Evolutionary conservation across 2,888 invertebrate genomes (phyloP).

Genomic region (Eumacrocentrus americanus): DNA sequence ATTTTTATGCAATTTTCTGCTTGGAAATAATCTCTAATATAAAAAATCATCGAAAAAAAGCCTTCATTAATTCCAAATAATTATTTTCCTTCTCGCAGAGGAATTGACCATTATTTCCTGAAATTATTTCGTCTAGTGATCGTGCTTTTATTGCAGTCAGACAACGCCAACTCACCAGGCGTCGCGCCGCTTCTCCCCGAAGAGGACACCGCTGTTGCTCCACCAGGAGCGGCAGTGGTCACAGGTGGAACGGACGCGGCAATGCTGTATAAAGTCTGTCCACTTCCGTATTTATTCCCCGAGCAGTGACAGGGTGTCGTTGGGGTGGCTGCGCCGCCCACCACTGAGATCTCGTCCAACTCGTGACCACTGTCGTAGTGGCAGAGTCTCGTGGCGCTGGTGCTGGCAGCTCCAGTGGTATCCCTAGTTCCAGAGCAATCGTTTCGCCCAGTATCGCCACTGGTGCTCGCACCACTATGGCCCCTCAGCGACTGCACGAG

Average conservation of each 20-base stretch:
- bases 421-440: slow-evolving; percentile 40
- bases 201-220: slow-evolving; percentile 10
- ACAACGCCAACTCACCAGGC: slow-evolving; percentile 15
- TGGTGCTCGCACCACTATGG: slow-evolving; percentile 50
- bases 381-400: slow-evolving; percentile 57
- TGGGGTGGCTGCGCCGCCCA: slow-evolving; percentile 56
- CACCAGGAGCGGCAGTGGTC: slow-evolving; percentile 52
- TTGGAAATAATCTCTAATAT: too few species aligned
- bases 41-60: too few species aligned
- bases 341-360: slow-evolving; percentile 65
- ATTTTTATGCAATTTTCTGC: too few species aligned
- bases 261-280: slow-evolving; percentile 59
- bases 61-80: too few species aligned
- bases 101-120: too few species aligned
- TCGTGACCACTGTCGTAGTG: slow-evolving; percentile 61
- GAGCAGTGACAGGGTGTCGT: slow-evolving; percentile 60
- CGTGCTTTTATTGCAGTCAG: too few species aligned
- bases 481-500: slow-evolving; percentile 62
- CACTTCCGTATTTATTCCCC: slow-evolving; percentile 60
- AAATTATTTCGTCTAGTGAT: too few species aligned
- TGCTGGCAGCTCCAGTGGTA: slow-evolving; percentile 50
- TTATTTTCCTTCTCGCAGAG: too few species aligned
- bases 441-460: slow-evolving; percentile 39
- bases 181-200: slow-evolving; percentile 4
- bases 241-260: slow-evolving; percentile 57